phyloP scores from a whole-genome alignment of 1,140 invertebrate species.

The Pristionchus pacificus region DNA sequence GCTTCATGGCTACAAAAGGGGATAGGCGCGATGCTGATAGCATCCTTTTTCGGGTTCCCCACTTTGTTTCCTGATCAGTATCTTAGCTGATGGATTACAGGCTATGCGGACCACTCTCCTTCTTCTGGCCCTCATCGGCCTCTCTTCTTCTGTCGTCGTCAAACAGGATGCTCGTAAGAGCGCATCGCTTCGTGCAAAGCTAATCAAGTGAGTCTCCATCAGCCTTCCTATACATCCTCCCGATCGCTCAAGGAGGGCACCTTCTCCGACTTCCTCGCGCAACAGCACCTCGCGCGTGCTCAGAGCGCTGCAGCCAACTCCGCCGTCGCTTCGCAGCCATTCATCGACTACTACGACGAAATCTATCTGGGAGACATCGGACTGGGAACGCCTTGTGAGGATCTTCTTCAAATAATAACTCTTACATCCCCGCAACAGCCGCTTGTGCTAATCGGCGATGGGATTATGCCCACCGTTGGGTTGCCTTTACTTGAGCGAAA shows the following conservation, averaged over 20 bases:
- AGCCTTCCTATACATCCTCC: neutral
- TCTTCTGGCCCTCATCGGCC: constrained; percentile 23
- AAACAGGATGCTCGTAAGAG: constrained; percentile 5
- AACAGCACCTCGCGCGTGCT: constrained; percentile 12
- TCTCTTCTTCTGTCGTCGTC: constrained; percentile 15
- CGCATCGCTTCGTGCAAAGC: constrained; percentile 18
- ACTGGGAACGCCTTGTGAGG: constrained; percentile 30
- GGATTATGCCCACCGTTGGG: no score
- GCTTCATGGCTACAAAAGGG: no score
- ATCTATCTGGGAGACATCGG: constrained; percentile 38
- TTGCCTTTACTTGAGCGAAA: no score
- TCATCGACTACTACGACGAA: no score
- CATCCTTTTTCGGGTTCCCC: no score
- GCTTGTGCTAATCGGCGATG: no score
- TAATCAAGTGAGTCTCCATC: constrained; percentile 10
- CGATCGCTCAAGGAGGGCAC: constrained; percentile 10
- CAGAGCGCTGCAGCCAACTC: neutral
- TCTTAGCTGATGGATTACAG: constrained; percentile 7
- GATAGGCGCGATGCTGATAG: no score
- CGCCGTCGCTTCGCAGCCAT: constrained; percentile 30
- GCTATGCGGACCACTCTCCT: constrained; percentile 27
- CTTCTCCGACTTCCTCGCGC: constrained; percentile 10
- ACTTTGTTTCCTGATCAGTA: no score
- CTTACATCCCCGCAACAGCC: no score
- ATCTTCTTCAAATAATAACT: no score